Evolutionary conservation across 2,113 vertebrate genomes (phyloP), one percentile per base, ranked within the genome.

Genomic region (Notarius quadriscutis): DNA sequence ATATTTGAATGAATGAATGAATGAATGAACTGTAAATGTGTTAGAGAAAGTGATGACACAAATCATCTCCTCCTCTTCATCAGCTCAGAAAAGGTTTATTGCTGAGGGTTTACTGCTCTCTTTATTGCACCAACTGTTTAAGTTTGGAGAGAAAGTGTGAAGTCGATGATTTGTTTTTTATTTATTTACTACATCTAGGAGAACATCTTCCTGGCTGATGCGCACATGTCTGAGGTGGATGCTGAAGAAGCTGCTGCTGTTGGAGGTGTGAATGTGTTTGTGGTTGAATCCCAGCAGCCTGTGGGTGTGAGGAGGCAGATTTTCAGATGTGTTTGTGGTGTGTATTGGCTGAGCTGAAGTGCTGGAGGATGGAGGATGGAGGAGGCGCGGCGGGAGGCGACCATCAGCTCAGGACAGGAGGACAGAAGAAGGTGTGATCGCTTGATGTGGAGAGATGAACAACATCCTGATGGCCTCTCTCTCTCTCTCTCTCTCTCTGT

Each of bases 301-400:
- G 20, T 30, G 51, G 75, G 89, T 90, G 88, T 88, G 62, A 48
- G 87, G 53, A 10, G 48, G 86, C 34, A 4, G 7, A 55, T 10
- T 83, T 85, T 82, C 89, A 89, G 92, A 92, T 91, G 84, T 50
- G 75, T 86, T 90, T 50, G 74, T 72, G 34, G 94, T 96, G 94
- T 95, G 93, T 94, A 96, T 95, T 96, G 90, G 88, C 81, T 87
- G 80, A 74, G 90, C 92, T 91, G 89, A 90, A 92, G 93, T 90
- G 91, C 88, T 92, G 92, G 86, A 65, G 50, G 87, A 92, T 41
- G 34, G 34, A 41, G 34, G 34, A 41, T 41, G 91, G 93, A 93
- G 93, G 91, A 93, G 93, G 14, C 94, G 93, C 95, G 91, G 90
- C 88, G 63, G 94, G 92, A 94, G 89, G 92, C 91, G 91, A 91